Evolutionary conservation across 35 echinoderm and acorn worm species (phyloP).

Genomic region (Ophiothrix spiculata): DNA sequence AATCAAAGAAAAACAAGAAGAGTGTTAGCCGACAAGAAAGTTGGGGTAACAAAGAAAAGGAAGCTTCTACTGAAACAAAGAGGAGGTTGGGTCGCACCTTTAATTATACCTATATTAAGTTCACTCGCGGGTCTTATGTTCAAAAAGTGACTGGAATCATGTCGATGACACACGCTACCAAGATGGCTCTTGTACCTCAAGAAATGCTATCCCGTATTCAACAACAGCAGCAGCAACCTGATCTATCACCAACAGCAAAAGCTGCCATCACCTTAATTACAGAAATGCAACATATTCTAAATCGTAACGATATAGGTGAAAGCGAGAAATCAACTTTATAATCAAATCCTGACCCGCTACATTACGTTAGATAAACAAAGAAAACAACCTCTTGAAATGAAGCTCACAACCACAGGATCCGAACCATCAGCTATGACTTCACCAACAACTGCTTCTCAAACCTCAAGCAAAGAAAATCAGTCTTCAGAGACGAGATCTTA

Average conservation of each 20-base stretch:
- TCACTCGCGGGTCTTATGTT: not conserved
- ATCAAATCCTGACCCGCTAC: constrained; percentile 30
- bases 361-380: constrained; percentile 26
- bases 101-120: constrained; percentile 10
- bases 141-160: no score
- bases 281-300: constrained; percentile 38
- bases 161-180: constrained; percentile 9
- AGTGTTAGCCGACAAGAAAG: constrained; percentile 21
- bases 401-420: not conserved
- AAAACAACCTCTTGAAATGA: not conserved
- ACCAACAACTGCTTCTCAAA: not conserved
- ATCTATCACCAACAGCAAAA: not conserved
- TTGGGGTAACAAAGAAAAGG: constrained; percentile 5
- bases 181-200: constrained; percentile 45
- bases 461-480: not conserved
- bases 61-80: constrained; percentile 30
- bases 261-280: constrained; percentile 5
- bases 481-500: not conserved
- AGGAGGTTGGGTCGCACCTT: constrained; percentile 23
- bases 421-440: not conserved
- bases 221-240: not conserved
- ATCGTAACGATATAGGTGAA: constrained; percentile 18
- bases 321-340: constrained; percentile 41
- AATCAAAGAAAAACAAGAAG: constrained; percentile 51
- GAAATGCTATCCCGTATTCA: constrained; percentile 1